Evolutionary conservation across 2,113 vertebrate genomes (phyloP).

Genomic region (Phaethon lepturus): DNA sequence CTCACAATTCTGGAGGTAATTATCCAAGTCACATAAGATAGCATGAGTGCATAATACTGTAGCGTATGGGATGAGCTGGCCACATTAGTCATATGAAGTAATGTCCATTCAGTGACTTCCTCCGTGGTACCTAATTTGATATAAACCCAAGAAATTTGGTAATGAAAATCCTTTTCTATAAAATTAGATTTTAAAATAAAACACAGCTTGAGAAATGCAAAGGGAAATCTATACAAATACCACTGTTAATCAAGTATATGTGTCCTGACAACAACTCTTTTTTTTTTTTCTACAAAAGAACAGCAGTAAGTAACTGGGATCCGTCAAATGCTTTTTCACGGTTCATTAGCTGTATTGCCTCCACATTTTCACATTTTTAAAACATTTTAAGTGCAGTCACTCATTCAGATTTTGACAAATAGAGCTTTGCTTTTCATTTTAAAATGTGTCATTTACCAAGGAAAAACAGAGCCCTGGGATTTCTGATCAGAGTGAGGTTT

Average conservation of each 20-base stretch:
- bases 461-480: not conserved
- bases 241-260: slow-evolving; percentile 6
- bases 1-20: not conserved
- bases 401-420: slow-evolving; percentile 46
- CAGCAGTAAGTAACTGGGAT: slow-evolving; percentile 39
- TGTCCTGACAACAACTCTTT: slow-evolving; percentile 32
- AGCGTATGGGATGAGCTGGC: not conserved
- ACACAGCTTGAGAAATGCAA: not conserved
- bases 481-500: not conserved
- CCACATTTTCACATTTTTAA: slow-evolving; percentile 43
- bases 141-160: not conserved
- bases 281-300: not conserved
- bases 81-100: not conserved
- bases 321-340: slow-evolving; percentile 20
- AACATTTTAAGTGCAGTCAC: slow-evolving; percentile 40
- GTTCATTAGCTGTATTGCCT: slow-evolving; percentile 66
- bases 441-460: slow-evolving; percentile 14
- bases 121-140: not conserved
- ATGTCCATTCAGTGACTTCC: not conserved
- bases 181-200: not conserved
- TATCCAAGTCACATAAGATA: not conserved
- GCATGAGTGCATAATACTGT: not conserved
- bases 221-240: not conserved
- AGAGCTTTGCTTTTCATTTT: slow-evolving; percentile 32
- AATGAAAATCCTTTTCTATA: not conserved